Conservation (phyloP, 2,888 invertebrate species). For the Ennomos quercinarius region DNA sequence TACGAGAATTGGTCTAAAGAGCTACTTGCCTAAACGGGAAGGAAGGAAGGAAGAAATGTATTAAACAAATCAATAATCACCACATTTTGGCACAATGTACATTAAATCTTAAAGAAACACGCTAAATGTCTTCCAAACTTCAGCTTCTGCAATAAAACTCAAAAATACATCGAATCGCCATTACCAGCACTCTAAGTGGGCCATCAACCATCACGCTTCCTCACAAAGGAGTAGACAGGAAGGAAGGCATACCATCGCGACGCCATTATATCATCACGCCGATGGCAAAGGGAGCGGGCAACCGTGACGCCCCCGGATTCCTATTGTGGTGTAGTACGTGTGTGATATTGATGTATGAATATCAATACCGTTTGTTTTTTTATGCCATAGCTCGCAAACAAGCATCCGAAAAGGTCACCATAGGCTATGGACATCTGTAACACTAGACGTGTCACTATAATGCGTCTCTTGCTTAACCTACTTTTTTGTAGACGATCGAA, state of each 20-base stretch:
- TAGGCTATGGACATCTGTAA: no score
- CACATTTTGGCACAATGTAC: background rate
- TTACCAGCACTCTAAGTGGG: conserved; percentile 48
- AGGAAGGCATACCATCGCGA: conserved; percentile 66
- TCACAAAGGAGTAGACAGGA: conserved; percentile 62
- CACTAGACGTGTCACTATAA: no score
- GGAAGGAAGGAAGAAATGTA: no score
- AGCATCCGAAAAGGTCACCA: no score
- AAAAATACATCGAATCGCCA: conserved; percentile 41
- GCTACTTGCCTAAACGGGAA: no score
- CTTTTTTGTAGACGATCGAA: no score
- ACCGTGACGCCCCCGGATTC: conserved; percentile 55
- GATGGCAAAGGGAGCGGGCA: conserved; percentile 45
- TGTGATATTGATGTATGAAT: conserved; percentile 20
- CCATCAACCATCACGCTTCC: conserved; percentile 32
- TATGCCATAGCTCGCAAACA: background rate
- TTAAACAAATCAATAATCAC: no score
- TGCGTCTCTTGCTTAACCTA: no score
- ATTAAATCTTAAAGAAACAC: background rate
- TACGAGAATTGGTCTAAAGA: no score
- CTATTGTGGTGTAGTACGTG: conserved; percentile 10
- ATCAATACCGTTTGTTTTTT: conserved; percentile 11
- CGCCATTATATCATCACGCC: conserved; percentile 64
- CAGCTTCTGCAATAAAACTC: conserved; percentile 29
- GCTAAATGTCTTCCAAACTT: background rate